Evolutionary conservation across 2,797 vertebrate species (phyloP), one percentile per base, ranked within the genome.

Genomic region (Buceros bicornis): DNA sequence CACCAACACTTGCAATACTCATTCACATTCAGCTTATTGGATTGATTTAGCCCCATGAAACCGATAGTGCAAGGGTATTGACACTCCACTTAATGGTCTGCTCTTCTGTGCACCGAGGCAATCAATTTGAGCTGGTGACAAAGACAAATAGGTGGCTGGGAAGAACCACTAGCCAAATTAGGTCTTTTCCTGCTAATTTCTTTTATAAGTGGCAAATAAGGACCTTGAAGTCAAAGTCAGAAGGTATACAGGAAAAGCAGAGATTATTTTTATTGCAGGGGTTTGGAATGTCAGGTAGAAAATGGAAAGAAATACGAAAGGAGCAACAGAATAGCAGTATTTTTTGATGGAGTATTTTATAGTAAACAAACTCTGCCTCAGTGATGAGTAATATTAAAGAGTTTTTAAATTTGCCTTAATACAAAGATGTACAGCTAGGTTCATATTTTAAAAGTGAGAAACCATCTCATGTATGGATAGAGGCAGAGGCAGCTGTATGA

Each of bases 1-100:
- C 64, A 85, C 25, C 73, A 53, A 26, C 48, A 50, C 64, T 71
- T n/a, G 28, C 62, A 87, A n/a, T 37, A 25, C 50, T 80, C 53
- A 83, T 91, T 89, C 78, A 61, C 51, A 7, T 92, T 84, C 78
- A 70, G 81, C 48, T 90, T 79, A 76, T 66, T 93, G 66, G 60
- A 90, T 57, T 84, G 92, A 94, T 92, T 94, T 85, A 90, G 93
- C 78, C 78, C 69, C 81, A 16, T 67, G 71, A 90, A 96, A 87
- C 57, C 71, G 87, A 91, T 51, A 78, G 74, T 74, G 64, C 71
- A 51, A 81, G 61, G 74, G 77, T 96, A 93, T 96, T 94, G 90
- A 77, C 95, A 87, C 87, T 91, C 33, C 79, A 85, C 71, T 96
- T 96, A 93, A 96, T 92, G 67, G 51, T 91, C 89, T 92, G 92